Conservation (phyloP, 2,113 vertebrate species). For the Odontesthes bonariensis region DNA sequence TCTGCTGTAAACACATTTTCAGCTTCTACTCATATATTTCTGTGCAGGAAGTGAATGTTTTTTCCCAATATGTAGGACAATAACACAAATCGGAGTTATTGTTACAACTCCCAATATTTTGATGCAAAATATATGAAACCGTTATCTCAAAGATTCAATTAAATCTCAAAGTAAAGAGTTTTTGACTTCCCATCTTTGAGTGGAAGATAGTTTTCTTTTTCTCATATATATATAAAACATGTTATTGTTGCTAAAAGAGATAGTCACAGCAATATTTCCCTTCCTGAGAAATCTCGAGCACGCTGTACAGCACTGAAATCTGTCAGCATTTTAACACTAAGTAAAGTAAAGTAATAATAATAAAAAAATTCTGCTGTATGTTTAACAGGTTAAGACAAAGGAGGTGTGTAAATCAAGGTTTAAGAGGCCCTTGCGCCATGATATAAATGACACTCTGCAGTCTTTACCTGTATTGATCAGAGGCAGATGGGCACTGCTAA, state of each 20-base stretch:
- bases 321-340: neutral
- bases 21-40: neutral
- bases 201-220: neutral
- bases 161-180: neutral
- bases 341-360: too few relatives aligned
- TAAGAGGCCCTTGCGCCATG: constrained; percentile 6
- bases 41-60: neutral
- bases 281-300: neutral
- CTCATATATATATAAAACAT: neutral
- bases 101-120: neutral
- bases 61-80: neutral
- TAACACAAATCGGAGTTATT: neutral
- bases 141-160: neutral
- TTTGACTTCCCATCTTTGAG: neutral
- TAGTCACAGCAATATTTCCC: neutral
- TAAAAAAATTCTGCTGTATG: neutral
- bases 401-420: constrained; percentile 33
- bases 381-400: neutral
- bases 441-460: constrained; percentile 38
- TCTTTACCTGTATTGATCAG: constrained; percentile 50
- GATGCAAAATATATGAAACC: neutral
- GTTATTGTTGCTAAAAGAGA: neutral
- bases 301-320: neutral
- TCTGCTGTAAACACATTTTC: neutral
- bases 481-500: constrained; percentile 40